Percentiles rank a stretch among this genome's conserved stretches.
Conservation (phyloP, 2,113 vertebrate genomes). For the Morone chrysops region DNA sequence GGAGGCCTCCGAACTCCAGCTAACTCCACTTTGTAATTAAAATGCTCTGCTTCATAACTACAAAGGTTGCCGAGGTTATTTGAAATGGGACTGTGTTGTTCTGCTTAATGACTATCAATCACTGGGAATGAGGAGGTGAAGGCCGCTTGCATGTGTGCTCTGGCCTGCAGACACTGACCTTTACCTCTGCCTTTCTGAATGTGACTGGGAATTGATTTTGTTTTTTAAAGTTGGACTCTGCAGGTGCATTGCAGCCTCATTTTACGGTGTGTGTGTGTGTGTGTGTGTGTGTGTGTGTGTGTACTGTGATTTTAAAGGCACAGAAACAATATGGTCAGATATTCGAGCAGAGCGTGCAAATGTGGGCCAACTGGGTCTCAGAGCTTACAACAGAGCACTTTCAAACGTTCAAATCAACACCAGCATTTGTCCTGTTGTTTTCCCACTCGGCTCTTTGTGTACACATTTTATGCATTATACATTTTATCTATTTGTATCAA, state of each 20-base stretch:
- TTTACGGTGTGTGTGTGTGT: not conserved
- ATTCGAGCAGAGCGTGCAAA: too few species aligned
- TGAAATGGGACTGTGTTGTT: constrained; percentile 12
- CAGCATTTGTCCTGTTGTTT: too few species aligned
- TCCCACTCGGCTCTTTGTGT: too few species aligned
- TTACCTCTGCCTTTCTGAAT: constrained; percentile 5
- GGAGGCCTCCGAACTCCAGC: constrained; percentile 11
- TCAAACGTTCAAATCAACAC: too few species aligned
- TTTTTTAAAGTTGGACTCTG: constrained; percentile 12
- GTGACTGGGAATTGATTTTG: not conserved
- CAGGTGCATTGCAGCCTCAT: not conserved
- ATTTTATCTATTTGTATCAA: too few species aligned
- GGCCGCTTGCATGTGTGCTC: constrained; percentile 8
- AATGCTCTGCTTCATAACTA: constrained; percentile 22
- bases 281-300: too few species aligned
- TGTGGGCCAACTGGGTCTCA: not conserved
- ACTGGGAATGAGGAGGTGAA: constrained; percentile 10
- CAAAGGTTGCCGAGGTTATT: constrained; percentile 8
- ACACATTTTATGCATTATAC: too few species aligned
- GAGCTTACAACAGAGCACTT: too few species aligned
- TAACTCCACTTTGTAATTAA: constrained; percentile 54
- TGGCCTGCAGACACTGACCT: constrained; percentile 27
- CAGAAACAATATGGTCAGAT: not conserved
- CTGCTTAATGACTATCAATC: constrained; percentile 35
- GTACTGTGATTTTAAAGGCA: not conserved